Evolutionary conservation across 2,797 vertebrate species (phyloP), one percentile per base, ranked within the genome.

Genomic region (Hoplostethus atlanticus): DNA sequence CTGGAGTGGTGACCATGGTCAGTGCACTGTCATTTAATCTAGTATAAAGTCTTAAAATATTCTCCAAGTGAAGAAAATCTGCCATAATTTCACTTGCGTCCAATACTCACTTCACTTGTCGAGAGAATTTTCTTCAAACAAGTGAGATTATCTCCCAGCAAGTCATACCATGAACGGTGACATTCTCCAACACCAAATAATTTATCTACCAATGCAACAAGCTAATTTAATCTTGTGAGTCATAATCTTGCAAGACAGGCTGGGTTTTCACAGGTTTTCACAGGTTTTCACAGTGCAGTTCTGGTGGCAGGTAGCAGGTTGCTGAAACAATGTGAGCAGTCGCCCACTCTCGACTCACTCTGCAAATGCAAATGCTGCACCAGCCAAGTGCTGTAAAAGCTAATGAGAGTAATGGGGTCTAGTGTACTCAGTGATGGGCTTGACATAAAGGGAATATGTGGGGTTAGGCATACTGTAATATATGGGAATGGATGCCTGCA

Each of bases 381-480:
- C 75, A 87, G 89, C 89, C 87, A 83, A 92, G 81, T 83, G 85
- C 80, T 72, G 76, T 92, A 89, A 91, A 93, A 90, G 80, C 89
- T 89, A 91, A 92, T 90, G 90, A 89, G 88, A 91, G 86, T 91
- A 91, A 91, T 89, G 82, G 86, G 87, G 84, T 89, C 77, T 83
- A 75, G 84, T 85, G 73, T 89, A 84, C 71, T 84, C 83, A 9
- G 81, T 84, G 87, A 91, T 88, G 73, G 81, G 80, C 83, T 73
- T 59, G 63, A 88, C 87, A 90, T 91, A 84, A 90, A 90, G 90
- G 84, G 87, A 89, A 84, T 85, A 85, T 83, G 83, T 81, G 75
- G 73, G 86, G 79, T 84, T 76, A 86, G 86, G 73, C 68, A 6
- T 57, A 70, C 73, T 79, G 71, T 87, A 88, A 90, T 89, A 91